Conservation (phyloP, 2,888 invertebrate genomes). For the Drosophila pseudotakahashii region DNA sequence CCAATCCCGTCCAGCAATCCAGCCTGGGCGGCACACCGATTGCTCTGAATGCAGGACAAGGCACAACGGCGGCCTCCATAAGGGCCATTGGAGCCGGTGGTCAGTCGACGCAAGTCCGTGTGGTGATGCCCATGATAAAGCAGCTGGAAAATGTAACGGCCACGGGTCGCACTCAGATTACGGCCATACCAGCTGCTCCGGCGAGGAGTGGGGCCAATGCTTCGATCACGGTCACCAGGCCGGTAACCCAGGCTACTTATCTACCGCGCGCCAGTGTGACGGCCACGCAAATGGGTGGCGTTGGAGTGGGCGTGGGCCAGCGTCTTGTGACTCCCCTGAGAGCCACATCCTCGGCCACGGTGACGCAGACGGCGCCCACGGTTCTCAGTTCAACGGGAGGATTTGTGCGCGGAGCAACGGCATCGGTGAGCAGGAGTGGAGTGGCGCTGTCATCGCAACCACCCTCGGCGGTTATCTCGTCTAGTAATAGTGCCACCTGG, state of each 20-base stretch:
- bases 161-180: slow-evolving; percentile 83
- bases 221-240: slow-evolving; percentile 84
- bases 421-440: slow-evolving; percentile 46
- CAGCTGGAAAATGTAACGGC: slow-evolving; percentile 84
- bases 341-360: slow-evolving; percentile 75
- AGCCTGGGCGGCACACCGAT: slow-evolving; percentile 72
- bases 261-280: slow-evolving; percentile 83
- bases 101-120: slow-evolving; percentile 83
- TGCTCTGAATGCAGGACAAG: slow-evolving; percentile 71
- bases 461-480: slow-evolving; percentile 82
- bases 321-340: slow-evolving; percentile 82
- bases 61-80: slow-evolving; percentile 81
- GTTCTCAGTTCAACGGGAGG: slow-evolving; percentile 76
- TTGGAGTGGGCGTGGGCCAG: slow-evolving; percentile 75
- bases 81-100: slow-evolving; percentile 81
- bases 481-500: slow-evolving; percentile 81
- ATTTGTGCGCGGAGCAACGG: slow-evolving; percentile 80
- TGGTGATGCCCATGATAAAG: slow-evolving; percentile 85
- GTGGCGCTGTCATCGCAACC: slow-evolving; percentile 74
- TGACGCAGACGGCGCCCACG: slow-evolving; percentile 67
- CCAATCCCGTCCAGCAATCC: slow-evolving; percentile 56
- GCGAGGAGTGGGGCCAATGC: slow-evolving; percentile 83
- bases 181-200: slow-evolving; percentile 81
- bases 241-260: slow-evolving; percentile 83
- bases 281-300: slow-evolving; percentile 81